Evolutionary conservation across 2,113 vertebrate species (phyloP), one percentile per base, ranked within the genome.

Genomic region (Haemorhous mexicanus): DNA sequence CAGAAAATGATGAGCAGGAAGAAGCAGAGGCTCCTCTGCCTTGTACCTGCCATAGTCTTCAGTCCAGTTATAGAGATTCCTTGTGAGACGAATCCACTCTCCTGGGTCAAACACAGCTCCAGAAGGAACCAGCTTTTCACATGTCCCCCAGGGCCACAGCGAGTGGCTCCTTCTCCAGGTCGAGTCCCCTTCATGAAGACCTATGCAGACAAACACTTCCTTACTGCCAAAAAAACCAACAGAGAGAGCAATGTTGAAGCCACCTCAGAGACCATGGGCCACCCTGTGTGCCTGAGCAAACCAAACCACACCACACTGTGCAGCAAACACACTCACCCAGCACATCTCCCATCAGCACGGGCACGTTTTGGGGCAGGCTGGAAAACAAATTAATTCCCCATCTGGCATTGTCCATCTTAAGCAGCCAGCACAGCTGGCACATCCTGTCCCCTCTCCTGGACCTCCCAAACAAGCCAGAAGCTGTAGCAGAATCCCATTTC

Each of bases 61-160:
- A 12, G 98, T 99, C 99, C 99, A 99, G 95, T 99, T 99, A 88
- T 99, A 99, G 90, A 99, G 95, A 64, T 97, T 97, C 74, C 90
- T 98, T 15, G 99, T 99, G 66, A 91, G 98, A 27, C 3, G 91
- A 72, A 98, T 98, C 99, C 99, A 99, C 61, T 98, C 96, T 68
- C 97, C 98, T 21, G 99, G 99, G 96, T 98, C 96, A 95, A 99
- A 99, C 50, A 93, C 96, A 89, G 69, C 96, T 82, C 95, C 89
- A 7, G 96, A 96, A 32, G 99, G 97, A 85, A 99, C 98, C 73
- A 99, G 62, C 90, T 99, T 99, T 80, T 99, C 99, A 96, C 99
- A 99, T 0, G 98, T 97, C 12, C 99, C 99, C 98, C 99, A 98
- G 0, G 99, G 99, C 99, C 99, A 99, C 43, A 98, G 98, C 0